A percentile compares a stretch with the other conserved stretches of the same genome.
phyloP scores from a whole-genome alignment of 2,797 vertebrate genomes.

The Alosa sapidissima region DNA sequence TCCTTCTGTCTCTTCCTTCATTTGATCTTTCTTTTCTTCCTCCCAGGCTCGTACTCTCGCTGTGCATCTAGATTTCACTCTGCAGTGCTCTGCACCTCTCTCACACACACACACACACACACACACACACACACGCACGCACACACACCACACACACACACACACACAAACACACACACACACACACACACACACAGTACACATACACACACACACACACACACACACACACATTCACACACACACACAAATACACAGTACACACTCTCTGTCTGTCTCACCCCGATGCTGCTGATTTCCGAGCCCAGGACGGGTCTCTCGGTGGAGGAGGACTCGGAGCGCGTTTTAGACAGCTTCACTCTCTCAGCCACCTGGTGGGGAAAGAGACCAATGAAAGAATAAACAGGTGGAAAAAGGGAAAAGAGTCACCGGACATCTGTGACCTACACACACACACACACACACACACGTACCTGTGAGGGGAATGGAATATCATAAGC shows the following conservation, averaged over 20 bases:
- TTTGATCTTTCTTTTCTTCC: not conserved
- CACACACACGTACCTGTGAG: not conserved
- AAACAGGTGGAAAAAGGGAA: not conserved
- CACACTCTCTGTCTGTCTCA: slow-evolving; percentile 55
- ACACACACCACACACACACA: not conserved
- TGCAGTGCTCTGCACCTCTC: not conserved
- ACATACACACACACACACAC: not conserved
- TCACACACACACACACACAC: not conserved
- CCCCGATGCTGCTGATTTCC: slow-evolving; percentile 87
- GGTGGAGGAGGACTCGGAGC: slow-evolving; percentile 82
- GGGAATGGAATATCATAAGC: not conserved
- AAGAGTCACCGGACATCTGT: not conserved
- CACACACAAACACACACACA: not conserved
- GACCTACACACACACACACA: slow-evolving; percentile 1
- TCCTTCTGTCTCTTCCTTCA: not conserved
- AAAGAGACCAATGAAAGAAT: not conserved
- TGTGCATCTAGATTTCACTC: too few relatives aligned
- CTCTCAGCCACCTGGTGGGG: slow-evolving; percentile 81
- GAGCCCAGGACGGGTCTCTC: slow-evolving; percentile 85
- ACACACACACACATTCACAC: not conserved
- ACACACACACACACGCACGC: too few relatives aligned
- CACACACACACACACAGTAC: not conserved
- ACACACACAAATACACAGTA: slow-evolving; percentile 19
- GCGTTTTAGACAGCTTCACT: slow-evolving; percentile 85
- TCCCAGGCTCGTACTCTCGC: not conserved